phyloP scores from a whole-genome alignment of 2,797 vertebrate genomes.

The Propithecus deckenii region DNA sequence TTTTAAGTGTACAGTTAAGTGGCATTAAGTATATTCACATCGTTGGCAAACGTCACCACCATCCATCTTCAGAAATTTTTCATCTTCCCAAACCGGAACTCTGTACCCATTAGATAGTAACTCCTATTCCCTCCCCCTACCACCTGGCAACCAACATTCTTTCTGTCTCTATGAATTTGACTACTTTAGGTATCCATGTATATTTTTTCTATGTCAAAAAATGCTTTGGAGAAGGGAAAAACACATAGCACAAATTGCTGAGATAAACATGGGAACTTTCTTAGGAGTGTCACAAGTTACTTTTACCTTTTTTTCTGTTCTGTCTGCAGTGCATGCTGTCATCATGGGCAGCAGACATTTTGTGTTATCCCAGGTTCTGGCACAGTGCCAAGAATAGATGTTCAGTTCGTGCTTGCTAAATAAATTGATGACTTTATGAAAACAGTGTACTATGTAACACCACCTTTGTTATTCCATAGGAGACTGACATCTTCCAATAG shows the following conservation, averaged over 20 bases:
- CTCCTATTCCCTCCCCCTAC: background rate
- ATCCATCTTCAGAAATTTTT: background rate
- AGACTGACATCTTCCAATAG: slow-evolving; percentile 85
- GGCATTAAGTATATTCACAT: background rate
- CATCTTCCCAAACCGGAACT: background rate
- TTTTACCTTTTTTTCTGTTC: background rate
- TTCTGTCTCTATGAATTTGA: background rate
- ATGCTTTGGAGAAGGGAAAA: background rate
- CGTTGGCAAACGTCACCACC: background rate
- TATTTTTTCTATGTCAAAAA: background rate
- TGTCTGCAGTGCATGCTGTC: too few species aligned
- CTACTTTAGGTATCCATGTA: background rate
- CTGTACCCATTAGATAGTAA: background rate
- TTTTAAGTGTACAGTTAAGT: background rate
- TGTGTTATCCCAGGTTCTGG: background rate
- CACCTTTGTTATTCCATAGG: slow-evolving; percentile 79
- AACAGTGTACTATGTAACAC: accelerated
- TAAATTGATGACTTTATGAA: background rate
- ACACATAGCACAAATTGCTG: background rate
- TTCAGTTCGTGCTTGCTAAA: background rate
- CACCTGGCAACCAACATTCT: too few species aligned
- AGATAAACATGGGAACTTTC: background rate
- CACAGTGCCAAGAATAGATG: background rate
- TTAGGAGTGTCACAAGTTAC: background rate
- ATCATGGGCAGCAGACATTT: background rate